phyloP scores from a whole-genome alignment of 2,113 vertebrate species.

The Microtus oregoni region DNA sequence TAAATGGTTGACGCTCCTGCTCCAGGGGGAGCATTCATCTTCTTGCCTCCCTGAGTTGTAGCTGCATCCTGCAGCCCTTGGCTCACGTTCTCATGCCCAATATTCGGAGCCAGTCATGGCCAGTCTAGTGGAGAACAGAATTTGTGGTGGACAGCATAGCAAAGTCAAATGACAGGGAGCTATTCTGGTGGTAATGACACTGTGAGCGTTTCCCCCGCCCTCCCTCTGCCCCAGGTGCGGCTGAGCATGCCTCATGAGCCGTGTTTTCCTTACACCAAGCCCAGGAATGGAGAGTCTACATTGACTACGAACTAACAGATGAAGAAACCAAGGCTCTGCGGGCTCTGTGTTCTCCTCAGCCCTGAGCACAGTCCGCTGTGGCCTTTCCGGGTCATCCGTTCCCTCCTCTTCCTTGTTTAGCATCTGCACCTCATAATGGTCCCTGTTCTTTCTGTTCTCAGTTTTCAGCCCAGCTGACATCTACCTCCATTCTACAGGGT shows the following conservation, averaged over 20 bases:
- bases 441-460: neutral
- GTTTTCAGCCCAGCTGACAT: neutral
- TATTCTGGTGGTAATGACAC: neutral
- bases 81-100: neutral
- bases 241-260: neutral
- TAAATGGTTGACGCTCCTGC: neutral
- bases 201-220: neutral
- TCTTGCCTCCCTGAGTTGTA: neutral
- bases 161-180: neutral
- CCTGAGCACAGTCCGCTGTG: neutral
- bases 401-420: neutral
- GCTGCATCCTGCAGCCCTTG: neutral
- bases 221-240: neutral
- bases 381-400: neutral
- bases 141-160: neutral
- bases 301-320: neutral
- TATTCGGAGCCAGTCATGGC: neutral
- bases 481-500: neutral
- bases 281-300: neutral
- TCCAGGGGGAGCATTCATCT: neutral
- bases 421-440: neutral
- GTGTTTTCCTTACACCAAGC: neutral
- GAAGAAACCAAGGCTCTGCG: conserved; percentile 4
- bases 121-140: neutral
- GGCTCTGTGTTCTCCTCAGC: neutral